Evolutionary conservation across 2,888 invertebrate species (phyloP), one percentile per base, ranked within the genome.

Genomic region (Rhagonycha fulva): DNA sequence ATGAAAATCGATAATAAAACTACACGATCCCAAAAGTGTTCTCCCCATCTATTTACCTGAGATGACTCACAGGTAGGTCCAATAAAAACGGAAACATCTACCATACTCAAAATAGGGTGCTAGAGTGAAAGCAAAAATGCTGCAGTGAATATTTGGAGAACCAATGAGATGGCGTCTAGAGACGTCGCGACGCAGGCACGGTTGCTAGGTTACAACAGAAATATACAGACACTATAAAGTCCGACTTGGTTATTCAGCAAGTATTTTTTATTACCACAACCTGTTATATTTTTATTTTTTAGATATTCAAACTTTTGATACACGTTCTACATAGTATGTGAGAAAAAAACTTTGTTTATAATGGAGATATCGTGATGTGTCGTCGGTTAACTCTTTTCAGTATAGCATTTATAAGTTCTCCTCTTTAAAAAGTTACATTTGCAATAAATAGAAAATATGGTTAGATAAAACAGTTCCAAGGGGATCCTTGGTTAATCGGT

Each of bases 1-100:
- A 66, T 69, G 68, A 74, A 70, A 74, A 76, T 76, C 76, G 74
- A 76, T 76, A 76, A 66, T 67, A n/a, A 62, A 62, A 62, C 74
- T 62, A 71, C 74, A 68, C 71, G 74, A 76, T 76, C 76, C 76
- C 62, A 76, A 74, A 76, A 76, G 71, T 68, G 68, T 26, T 89
- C 88, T 87, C 90, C 90, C 90, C 90, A 90, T 89, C 90, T 90
- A 90, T 90, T 89, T 83, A 84, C 85, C 84, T 83, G 85, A 85
- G 86, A 85, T 85, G 85, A 84, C 84, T 85, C 85, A 84, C 84
- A 82, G 83, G 81, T 80, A 81, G 81, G 78, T 77, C 79, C 80
- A 80, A 88, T 89, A 89, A 87, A 86, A 77, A 77, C 87, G 88
- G 88, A 89, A 89, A 89, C 89, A 89, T 85, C 84, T 72, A 83